Evolutionary conservation across 2,888 invertebrate species (phyloP).

Genomic region (Macrophya alboannulata): DNA sequence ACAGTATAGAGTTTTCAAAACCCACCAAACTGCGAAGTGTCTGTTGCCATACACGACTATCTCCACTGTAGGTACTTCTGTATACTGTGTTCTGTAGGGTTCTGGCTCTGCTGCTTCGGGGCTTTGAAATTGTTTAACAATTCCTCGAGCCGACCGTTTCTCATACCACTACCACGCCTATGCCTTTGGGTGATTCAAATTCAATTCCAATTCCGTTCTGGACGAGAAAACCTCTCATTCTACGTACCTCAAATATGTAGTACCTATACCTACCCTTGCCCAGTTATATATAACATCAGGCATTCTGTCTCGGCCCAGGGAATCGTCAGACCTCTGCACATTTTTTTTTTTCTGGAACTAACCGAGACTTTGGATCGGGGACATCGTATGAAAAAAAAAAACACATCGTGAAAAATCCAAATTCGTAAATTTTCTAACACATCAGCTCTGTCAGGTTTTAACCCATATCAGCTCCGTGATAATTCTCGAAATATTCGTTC

Average conservation of each 20-base stretch:
- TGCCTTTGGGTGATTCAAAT: constrained; percentile 7
- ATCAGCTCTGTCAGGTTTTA: no score
- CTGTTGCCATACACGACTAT: background rate
- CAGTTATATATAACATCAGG: background rate
- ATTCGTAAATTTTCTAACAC: no score
- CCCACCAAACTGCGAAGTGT: constrained; percentile 29
- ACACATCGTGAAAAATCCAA: no score
- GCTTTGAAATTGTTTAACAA: constrained; percentile 43
- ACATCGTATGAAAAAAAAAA: background rate
- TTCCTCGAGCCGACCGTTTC: constrained; percentile 3
- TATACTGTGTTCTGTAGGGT: background rate
- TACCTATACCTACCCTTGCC: background rate
- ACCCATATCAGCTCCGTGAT: no score
- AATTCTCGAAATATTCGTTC: no score
- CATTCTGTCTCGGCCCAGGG: no score
- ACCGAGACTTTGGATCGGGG: no score
- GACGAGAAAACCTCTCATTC: background rate
- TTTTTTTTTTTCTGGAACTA: no score
- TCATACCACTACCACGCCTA: background rate
- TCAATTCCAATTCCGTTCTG: constrained; percentile 41
- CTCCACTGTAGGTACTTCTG: background rate
- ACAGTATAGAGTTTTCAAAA: constrained; percentile 24
- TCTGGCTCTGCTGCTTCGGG: background rate
- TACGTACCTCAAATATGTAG: background rate
- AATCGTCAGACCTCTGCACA: no score